Conservation (phyloP, 2,797 vertebrate genomes). For the Mormyrops boulengeri region DNA sequence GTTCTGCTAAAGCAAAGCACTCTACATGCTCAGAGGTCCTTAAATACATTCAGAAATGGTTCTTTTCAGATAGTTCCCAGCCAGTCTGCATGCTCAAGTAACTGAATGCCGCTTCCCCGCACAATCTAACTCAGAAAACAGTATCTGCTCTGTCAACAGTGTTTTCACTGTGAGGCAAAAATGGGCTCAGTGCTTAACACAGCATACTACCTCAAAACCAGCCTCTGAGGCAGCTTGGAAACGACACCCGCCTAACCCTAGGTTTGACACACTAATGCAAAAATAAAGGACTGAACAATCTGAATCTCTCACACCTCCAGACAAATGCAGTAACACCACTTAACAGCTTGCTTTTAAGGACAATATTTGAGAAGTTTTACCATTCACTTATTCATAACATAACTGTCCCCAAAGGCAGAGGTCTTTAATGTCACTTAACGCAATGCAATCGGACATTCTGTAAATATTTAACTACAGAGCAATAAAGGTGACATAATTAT, state of each 20-base stretch:
- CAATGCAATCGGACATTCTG: constrained; percentile 27
- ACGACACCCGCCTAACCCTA: background rate
- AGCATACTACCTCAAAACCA: background rate
- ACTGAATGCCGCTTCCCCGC: background rate
- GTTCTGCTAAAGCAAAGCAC: background rate
- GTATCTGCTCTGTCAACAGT: background rate
- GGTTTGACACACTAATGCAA: background rate
- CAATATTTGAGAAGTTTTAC: background rate
- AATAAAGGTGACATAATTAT: constrained; percentile 25
- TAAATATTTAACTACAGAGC: constrained; percentile 20
- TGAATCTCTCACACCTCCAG: background rate
- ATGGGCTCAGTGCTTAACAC: background rate
- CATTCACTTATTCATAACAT: background rate
- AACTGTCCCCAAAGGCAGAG: background rate
- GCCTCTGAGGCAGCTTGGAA: background rate
- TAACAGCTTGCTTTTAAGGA: background rate
- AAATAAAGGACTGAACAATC: background rate
- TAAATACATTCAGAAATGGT: background rate
- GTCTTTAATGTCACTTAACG: constrained; percentile 8
- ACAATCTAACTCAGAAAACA: background rate
- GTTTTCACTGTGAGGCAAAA: background rate
- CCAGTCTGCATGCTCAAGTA: background rate
- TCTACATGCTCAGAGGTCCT: background rate
- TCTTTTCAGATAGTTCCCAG: background rate
- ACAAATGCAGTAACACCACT: background rate